Base-by-base conservation (phyloP, 1,140 invertebrate genomes). In the Manduca sexta region DNA sequence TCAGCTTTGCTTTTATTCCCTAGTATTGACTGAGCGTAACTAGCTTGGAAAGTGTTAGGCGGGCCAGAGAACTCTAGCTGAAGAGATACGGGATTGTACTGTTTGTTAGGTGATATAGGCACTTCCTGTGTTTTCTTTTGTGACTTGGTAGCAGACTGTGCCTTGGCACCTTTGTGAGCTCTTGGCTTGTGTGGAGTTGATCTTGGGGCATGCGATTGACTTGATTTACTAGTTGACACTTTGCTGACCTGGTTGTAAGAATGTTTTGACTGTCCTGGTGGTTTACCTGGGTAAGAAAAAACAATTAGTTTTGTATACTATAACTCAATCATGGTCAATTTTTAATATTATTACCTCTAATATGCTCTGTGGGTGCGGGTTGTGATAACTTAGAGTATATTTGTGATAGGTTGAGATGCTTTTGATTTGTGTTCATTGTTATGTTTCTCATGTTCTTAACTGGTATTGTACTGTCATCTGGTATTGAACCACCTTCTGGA, bases 171-270 rank as follows among this genome's bases (percentile, higher is more conserved):
- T 60, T 79, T 82, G 39, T 74, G 69, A 45, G 69, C 17, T 37
- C 73, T 60, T 18, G 64, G 74, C 45, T 78, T 84, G 30, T 70
- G 65, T 16, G 66, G 61, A 7, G 56, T 37, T n/a, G 60, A 31
- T 11, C 69, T 63, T 4, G 61, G 61, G 17, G 55, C 37, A 13
- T 76, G 73, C 2, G 62, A 21, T 41, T 74, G 75, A 60, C 56
- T 75, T 49, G 83, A 73, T 79, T 84, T 86, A 69, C 72, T 84
- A 29, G 77, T 80, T 35, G 83, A 85, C 21, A 85, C 75, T 83
- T 86, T 86, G 64, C 80, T 84, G 17, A 84, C 83, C 83, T 84
- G 80, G 49, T 86, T 86, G 50, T 84, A 86, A 31, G 80, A 86
- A 56, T 86, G 80, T 60, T 86, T 86, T n/a, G 80, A 83, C 52